Conservation (phyloP, 2,113 vertebrate genomes). For the Oostethus manadensis region DNA sequence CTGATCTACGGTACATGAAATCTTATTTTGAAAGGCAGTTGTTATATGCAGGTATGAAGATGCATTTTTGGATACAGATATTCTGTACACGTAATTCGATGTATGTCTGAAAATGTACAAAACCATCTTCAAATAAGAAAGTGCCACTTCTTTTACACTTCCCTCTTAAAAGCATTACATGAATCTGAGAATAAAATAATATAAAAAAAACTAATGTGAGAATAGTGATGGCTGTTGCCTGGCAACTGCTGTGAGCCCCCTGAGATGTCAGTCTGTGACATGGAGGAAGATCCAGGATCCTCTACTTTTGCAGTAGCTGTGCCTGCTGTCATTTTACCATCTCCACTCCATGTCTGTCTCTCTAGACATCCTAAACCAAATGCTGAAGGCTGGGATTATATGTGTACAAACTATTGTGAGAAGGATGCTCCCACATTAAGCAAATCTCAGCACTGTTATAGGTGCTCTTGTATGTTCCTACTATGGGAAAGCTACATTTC, state of each 20-base stretch:
- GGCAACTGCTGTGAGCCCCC: slow-evolving; percentile 64
- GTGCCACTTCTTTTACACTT: slow-evolving; percentile 27
- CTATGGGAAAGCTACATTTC: no score
- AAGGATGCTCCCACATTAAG: slow-evolving; percentile 6
- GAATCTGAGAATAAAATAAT: slow-evolving; percentile 38
- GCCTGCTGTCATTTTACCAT: slow-evolving; percentile 21
- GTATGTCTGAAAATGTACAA: slow-evolving; percentile 24
- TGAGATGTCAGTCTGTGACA: slow-evolving; percentile 59
- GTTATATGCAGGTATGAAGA: background rate
- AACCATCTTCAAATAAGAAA: slow-evolving; percentile 28
- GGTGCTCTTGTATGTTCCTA: background rate
- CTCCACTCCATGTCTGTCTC: slow-evolving; percentile 6
- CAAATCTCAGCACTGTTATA: background rate
- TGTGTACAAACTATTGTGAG: slow-evolving; percentile 1
- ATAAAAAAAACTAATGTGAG: slow-evolving; percentile 37
- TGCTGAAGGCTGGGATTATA: slow-evolving; percentile 2
- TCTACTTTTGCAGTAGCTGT: slow-evolving; percentile 19
- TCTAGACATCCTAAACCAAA: slow-evolving; percentile 3
- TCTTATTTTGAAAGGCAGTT: background rate
- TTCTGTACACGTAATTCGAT: background rate
- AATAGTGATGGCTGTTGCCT: slow-evolving; percentile 62
- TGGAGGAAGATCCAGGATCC: slow-evolving; percentile 41
- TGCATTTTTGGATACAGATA: background rate
- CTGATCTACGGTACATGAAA: background rate
- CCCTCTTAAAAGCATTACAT: slow-evolving; percentile 33